Base-by-base conservation (phyloP, 2,797 vertebrate genomes). In the Peromyscus melanophrys region DNA sequence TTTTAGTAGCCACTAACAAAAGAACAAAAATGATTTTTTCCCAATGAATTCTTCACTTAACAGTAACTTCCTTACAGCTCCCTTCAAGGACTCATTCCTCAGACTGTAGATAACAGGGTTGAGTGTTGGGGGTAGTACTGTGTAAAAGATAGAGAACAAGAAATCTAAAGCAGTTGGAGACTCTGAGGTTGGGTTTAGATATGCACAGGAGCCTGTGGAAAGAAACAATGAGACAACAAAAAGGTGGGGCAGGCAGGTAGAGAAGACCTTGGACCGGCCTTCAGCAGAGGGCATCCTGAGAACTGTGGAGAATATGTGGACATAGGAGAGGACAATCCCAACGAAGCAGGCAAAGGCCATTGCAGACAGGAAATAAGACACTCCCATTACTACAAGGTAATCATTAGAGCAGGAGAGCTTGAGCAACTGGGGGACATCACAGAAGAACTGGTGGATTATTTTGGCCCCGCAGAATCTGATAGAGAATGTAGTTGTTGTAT, bases 81-180 rank as follows among this genome's bases (percentile, higher is more conserved):
- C 8, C 52, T 73, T 29, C 27, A 88, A 21, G n/a, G 10, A 2
- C 16, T 88, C 52, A 59, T 75, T 88, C 25, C 86, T 75, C 69
- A 95, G 37, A 65, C 92, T 95, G 7, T 89, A 94, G 37, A 95
- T 89, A 29, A 96, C 34, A 90, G 89, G 92, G 25, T 95, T 90
- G 37, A 95, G 37, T 9, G 13, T 37, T 65, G 89, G 92, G 12
- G 85, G 55, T 0, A 94, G 27, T 16, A 92, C 89, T 73, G 69
- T 59, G 37, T 94, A 95, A 77, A 97, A 87, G 27, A 86, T 29
- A 69, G 69, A 71, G 6, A 65, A 2, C 12, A 83, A 34, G 17
- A 97, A 14, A 23, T 94, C 67, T 11, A 75, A 57, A 29, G 27
- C 23, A 43, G n/a, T 73, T 29, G 69, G n/a, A 37, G 49, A 88